These are phyloP conservation scores for Conistra vaccinii DNA, from an alignment of 2,888 invertebrate genomes.

Conservation along the genomic window DNA sequence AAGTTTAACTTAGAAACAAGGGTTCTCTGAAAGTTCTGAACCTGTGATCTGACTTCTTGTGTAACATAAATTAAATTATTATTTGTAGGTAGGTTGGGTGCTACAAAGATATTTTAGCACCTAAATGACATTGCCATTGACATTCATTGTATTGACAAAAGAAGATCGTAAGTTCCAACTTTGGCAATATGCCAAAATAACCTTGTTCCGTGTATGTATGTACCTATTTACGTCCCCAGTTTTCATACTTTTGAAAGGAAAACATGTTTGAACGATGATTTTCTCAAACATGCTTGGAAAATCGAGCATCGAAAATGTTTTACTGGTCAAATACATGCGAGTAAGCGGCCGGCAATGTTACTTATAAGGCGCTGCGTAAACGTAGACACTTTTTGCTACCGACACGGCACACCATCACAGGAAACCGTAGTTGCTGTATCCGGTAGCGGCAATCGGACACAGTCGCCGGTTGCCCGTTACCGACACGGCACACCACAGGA, in stretches of 20 bases:
- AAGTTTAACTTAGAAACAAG: conserved; percentile 39
- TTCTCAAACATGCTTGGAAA: too few species aligned
- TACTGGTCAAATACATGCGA: too few species aligned
- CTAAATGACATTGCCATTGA: not conserved
- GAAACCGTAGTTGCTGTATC: too few species aligned
- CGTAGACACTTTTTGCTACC: too few species aligned
- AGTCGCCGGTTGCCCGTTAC: too few species aligned
- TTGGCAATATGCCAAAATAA: not conserved
- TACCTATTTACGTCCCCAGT: not conserved
- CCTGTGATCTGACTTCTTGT: conserved; percentile 16
- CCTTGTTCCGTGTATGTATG: not conserved
- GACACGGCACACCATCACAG: too few species aligned
- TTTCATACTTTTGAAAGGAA: conserved; percentile 23
- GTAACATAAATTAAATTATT: conserved; percentile 28
- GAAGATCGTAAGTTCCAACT: not conserved
- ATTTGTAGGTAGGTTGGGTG: not conserved
- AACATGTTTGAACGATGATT: conserved; percentile 42
- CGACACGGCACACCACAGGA: too few species aligned
- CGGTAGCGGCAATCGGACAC: too few species aligned
- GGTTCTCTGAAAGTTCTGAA: conserved; percentile 20
- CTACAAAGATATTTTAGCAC: not conserved
- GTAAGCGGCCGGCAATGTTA: too few species aligned
- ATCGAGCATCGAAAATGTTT: too few species aligned
- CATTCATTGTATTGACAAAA: too few species aligned
- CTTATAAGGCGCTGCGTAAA: too few species aligned